A percentile compares a stretch with the other conserved stretches of the same genome.
Evolutionary conservation across 2,797 vertebrate genomes (phyloP).

Genomic region (Coracias cyanogaster): DNA sequence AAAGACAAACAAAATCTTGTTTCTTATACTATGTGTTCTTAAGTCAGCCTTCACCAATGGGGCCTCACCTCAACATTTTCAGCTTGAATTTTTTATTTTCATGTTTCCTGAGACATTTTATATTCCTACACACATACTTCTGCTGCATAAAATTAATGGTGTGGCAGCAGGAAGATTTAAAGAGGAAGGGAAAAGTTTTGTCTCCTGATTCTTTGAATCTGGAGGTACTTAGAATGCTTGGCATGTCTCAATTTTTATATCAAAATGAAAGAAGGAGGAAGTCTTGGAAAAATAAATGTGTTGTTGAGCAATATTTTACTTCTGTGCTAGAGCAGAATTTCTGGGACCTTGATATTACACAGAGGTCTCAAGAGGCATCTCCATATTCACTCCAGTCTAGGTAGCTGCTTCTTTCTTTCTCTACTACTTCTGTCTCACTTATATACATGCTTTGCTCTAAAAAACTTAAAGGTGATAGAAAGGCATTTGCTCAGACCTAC

Average conservation of each 20-base stretch:
- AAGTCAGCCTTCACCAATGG: background rate
- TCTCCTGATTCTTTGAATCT: background rate
- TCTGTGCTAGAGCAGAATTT: background rate
- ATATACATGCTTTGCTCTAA: background rate
- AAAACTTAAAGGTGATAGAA: background rate
- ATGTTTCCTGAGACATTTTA: background rate
- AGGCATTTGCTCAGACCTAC: background rate
- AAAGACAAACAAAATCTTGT: background rate
- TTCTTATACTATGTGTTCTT: background rate
- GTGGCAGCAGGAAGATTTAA: conserved; percentile 1
- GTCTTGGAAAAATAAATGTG: background rate
- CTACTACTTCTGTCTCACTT: background rate
- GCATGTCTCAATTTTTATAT: conserved; percentile 6
- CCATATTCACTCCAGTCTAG: background rate
- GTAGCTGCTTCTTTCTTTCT: background rate
- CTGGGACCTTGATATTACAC: background rate
- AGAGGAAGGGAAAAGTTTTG: background rate
- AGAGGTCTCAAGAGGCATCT: background rate
- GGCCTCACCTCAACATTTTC: background rate
- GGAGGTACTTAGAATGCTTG: background rate
- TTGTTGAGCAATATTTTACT: background rate
- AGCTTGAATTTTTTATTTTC: background rate
- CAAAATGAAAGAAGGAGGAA: background rate
- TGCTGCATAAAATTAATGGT: background rate
- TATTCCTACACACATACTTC: background rate